phyloP scores from a whole-genome alignment of 2,888 invertebrate genomes.

The Lomographa bimaculata region DNA sequence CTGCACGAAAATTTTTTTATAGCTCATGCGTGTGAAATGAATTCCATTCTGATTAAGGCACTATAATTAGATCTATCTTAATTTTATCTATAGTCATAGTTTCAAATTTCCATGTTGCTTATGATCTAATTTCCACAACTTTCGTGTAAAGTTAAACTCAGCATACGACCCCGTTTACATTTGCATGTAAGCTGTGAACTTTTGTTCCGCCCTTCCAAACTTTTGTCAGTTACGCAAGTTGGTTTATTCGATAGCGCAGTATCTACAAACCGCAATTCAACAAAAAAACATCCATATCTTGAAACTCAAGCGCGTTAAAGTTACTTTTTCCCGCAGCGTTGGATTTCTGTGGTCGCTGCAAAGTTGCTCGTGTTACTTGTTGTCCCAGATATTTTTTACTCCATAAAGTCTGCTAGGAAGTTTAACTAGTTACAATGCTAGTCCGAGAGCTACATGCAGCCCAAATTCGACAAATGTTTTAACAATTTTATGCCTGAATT shows the following conservation, averaged over 20 bases:
- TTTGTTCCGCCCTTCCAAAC: constrained; percentile 12
- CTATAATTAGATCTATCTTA: no score
- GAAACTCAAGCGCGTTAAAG: constrained; percentile 29
- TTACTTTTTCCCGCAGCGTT: constrained; percentile 31
- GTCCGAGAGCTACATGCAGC: constrained; percentile 13
- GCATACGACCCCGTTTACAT: background rate
- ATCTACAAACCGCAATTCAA: constrained; percentile 23
- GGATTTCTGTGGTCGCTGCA: constrained; percentile 25
- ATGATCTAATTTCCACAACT: no score
- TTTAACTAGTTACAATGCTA: constrained; percentile 30
- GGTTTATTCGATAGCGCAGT: constrained; percentile 25
- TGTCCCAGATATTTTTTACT: constrained; percentile 37
- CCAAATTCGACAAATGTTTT: background rate
- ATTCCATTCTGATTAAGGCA: no score
- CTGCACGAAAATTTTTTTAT: no score
- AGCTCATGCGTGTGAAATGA: no score
- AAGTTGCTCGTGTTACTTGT: constrained; percentile 29
- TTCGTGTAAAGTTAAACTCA: no score
- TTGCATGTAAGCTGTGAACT: background rate
- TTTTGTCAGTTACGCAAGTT: constrained; percentile 19
- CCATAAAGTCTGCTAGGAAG: constrained; percentile 31
- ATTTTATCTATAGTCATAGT: no score
- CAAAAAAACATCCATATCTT: constrained; percentile 33
- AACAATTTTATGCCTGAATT: no score
- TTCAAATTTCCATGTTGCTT: no score